Conservation (phyloP, 1,140 invertebrate genomes). For the Holotrichia oblita region DNA sequence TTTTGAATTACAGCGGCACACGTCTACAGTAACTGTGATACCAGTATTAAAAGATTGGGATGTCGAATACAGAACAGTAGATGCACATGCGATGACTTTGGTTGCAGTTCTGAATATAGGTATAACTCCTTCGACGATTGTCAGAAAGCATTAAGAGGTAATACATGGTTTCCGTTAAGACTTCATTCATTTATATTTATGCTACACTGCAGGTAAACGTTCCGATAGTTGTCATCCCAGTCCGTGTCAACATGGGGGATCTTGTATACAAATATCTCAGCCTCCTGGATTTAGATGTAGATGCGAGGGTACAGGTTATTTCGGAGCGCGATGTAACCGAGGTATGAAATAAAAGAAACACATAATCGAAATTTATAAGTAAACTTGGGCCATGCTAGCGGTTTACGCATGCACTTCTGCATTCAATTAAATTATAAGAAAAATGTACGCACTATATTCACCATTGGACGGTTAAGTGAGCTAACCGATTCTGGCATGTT, state of each 20-base stretch:
- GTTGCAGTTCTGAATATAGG: slow-evolving; percentile 66
- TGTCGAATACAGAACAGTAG: slow-evolving; percentile 65
- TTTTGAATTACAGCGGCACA: slow-evolving; percentile 20
- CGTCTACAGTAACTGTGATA: slow-evolving; percentile 48
- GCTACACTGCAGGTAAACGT: slow-evolving; percentile 64
- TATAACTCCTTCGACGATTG: slow-evolving; percentile 64
- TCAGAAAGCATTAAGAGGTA: slow-evolving; percentile 65
- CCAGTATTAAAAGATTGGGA: slow-evolving; percentile 64
- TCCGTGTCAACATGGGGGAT: slow-evolving; percentile 72
- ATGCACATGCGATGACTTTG: slow-evolving; percentile 65
- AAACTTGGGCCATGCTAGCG: too few species aligned
- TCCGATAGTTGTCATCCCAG: slow-evolving; percentile 68
- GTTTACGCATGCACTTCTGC: too few species aligned
- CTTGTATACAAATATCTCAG: slow-evolving; percentile 74
- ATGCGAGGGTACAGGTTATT: slow-evolving; percentile 78
- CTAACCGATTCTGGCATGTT: too few species aligned
- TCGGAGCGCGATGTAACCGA: slow-evolving; percentile 69
- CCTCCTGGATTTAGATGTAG: slow-evolving; percentile 74
- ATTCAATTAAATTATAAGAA: too few species aligned
- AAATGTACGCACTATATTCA: too few species aligned
- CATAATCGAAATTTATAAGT: too few species aligned
- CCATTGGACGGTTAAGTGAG: too few species aligned
- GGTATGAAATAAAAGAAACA: slow-evolving; percentile 47
- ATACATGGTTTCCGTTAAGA: neutral
- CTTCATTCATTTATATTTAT: slow-evolving; percentile 43